Conservation (phyloP, 2,113 vertebrate species). For the Picathartes gymnocephalus region DNA sequence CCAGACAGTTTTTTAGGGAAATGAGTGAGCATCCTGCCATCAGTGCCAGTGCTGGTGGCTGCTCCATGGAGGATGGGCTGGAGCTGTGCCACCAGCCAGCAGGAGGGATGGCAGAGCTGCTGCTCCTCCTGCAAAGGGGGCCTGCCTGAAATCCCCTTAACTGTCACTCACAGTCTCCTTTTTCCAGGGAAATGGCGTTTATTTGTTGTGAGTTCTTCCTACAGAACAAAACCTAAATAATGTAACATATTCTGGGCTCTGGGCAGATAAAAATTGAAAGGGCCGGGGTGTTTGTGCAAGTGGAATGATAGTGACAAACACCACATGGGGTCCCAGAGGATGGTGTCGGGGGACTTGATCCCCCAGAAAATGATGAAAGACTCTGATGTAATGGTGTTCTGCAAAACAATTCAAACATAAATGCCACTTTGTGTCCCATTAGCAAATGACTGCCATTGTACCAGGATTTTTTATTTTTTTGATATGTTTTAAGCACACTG, state of each 20-base stretch:
- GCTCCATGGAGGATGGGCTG: not conserved
- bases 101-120: not conserved
- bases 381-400: conserved; percentile 11
- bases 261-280: conserved; percentile 24
- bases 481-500: conserved; percentile 19
- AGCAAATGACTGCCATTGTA: conserved; percentile 26
- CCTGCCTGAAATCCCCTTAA: not conserved
- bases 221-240: conserved; percentile 27
- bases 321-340: not conserved
- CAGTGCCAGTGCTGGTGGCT: not conserved
- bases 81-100: not conserved
- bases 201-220: conserved; percentile 10
- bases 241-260: not conserved
- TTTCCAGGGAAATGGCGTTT: conserved; percentile 6
- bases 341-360: not conserved
- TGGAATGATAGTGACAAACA: not conserved
- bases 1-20: not conserved
- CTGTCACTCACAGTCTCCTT: not conserved
- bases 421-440: not conserved
- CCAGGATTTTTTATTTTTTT: conserved; percentile 11
- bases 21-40: not conserved
- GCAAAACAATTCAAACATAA: conserved; percentile 19
- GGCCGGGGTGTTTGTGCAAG: not conserved
- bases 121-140: not conserved
- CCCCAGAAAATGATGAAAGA: conserved; percentile 2